Evolutionary conservation across 2,797 vertebrate genomes (phyloP), one percentile per base, ranked within the genome.

Genomic region (Apogon hyalosoma): DNA sequence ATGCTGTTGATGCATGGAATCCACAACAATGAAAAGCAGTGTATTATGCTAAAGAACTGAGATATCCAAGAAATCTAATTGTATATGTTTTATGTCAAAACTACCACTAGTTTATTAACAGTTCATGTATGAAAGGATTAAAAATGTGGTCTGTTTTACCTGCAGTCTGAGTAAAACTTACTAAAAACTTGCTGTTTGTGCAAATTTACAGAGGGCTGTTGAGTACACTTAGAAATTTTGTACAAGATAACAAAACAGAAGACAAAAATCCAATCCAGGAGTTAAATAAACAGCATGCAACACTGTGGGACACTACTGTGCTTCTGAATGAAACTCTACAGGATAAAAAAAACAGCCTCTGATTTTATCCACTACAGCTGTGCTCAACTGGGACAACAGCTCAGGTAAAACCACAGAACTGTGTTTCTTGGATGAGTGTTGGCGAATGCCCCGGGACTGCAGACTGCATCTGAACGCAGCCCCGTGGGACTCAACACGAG

Each of bases 281-380:
- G 18, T 62, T 50, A 75, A 74, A 72, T 72, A 50, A 80, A 73
- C 67, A 75, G 67, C 2, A 16, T 72, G 76, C 38, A 68, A 63
- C 67, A 51, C 42, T 19, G 49, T 15, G 43, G 62, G 63, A 57
- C 69, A 1, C 38, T 24, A 61, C 48, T 57, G 46, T 15, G 60
- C 69, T 39, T 53, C 45, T 60, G 64, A 79, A 77, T 12, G 45
- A 36, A 24, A 60, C 73, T 58, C 61, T 7, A 0, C 73, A 49
- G 48, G 38, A 76, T 76, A 69, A 80, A 71, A 71, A 28, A 57
- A 45, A 14, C 75, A 42, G 63, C 63, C 36, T 80, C 48, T 49
- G 68, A 77, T 63, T 72, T 72, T 45, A 55, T 65, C 53, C 62
- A 16, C 43, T 2, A 19, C 33, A 5, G 24, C 50, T 1, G 63